A percentile compares a stretch with the other conserved stretches of the same genome.
phyloP scores from a whole-genome alignment of 35 echinoderm and acorn worm genomes.

The Hemicentrotus pulcherrimus region DNA sequence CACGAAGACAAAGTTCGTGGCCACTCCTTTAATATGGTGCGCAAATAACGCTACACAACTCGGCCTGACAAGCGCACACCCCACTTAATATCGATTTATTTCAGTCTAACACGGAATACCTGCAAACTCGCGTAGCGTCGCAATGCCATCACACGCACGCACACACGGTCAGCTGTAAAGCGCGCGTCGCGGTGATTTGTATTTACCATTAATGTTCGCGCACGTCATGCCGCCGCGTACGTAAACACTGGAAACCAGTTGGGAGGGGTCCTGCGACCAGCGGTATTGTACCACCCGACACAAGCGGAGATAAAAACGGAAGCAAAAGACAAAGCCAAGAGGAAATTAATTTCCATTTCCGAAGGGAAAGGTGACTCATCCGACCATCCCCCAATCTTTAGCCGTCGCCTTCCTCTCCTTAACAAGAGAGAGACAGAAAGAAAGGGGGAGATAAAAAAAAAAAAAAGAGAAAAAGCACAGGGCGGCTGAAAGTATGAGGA shows the following conservation, averaged over 20 bases:
- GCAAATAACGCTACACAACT: background rate
- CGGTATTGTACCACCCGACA: background rate
- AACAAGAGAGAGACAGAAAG: background rate
- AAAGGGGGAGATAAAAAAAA: no score
- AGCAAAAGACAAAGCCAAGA: background rate
- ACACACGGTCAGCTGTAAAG: background rate
- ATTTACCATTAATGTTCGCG: background rate
- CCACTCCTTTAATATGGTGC: background rate
- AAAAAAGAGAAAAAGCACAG: background rate
- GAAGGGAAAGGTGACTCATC: conserved; percentile 1
- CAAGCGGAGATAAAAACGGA: conserved; percentile 8
- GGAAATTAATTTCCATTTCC: conserved; percentile 47
- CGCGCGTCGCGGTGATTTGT: background rate
- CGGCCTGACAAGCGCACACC: background rate
- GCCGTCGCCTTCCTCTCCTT: background rate
- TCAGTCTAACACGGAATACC: background rate
- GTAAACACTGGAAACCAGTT: background rate
- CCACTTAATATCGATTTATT: background rate
- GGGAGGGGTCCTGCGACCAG: background rate
- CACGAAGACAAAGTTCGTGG: background rate
- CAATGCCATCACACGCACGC: background rate
- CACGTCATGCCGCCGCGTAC: background rate
- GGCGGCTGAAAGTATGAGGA: background rate
- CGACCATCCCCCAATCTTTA: background rate
- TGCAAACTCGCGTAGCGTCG: background rate